Conservation (phyloP, 2,888 invertebrate species). For the Thera britannica region DNA sequence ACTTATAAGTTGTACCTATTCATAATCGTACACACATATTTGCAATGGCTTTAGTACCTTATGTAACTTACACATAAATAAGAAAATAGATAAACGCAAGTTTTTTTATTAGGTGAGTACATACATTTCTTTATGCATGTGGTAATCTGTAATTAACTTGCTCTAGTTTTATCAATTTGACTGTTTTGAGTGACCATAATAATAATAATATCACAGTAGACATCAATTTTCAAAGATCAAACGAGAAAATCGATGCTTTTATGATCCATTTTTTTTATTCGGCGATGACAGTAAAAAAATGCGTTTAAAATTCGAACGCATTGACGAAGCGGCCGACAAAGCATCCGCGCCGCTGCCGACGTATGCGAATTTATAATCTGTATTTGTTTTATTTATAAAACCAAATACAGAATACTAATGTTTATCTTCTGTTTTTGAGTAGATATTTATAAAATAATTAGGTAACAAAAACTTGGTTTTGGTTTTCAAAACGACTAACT, state of each 20-base stretch:
- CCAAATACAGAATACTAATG: conserved; percentile 31
- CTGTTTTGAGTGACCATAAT: too few species aligned
- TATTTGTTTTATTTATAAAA: conserved; percentile 23
- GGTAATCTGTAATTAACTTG: too few species aligned
- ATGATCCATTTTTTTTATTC: conserved; percentile 28
- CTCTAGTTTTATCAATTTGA: too few species aligned
- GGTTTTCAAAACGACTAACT: neutral
- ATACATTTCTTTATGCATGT: too few species aligned
- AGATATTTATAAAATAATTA: conserved; percentile 23
- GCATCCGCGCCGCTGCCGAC: conserved; percentile 45
- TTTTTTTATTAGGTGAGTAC: too few species aligned
- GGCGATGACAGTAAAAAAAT: conserved; percentile 45
- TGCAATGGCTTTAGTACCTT: too few species aligned
- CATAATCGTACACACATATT: too few species aligned
- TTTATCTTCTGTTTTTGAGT: conserved; percentile 21
- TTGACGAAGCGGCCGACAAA: conserved; percentile 46
- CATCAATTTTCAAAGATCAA: neutral
- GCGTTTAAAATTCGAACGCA: conserved; percentile 52
- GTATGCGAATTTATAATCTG: conserved; percentile 48
- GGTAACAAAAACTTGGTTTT: conserved; percentile 1
- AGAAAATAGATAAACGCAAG: too few species aligned
- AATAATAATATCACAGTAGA: too few species aligned
- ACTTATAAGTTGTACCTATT: too few species aligned
- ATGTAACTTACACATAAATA: too few species aligned
- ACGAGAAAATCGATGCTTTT: neutral